These are phyloP conservation scores for Neotragus pygmaeus DNA, from an alignment of 2,113 vertebrate genomes.

Conservation along the genomic window DNA sequence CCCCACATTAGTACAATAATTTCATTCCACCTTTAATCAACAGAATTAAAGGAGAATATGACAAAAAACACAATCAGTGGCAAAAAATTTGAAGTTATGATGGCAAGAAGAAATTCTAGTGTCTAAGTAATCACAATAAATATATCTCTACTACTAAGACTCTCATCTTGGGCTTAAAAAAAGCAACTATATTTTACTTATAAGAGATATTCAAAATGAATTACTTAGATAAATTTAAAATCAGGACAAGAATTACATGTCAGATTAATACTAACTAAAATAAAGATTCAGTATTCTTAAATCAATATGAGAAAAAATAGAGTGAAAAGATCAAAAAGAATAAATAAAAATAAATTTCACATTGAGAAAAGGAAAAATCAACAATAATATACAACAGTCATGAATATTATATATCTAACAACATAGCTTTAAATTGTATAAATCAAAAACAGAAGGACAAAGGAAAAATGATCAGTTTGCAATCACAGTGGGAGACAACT, in stretches of 20 bases:
- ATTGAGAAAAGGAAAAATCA: neutral
- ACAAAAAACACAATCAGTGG: neutral
- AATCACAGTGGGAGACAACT: neutral
- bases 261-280: slow-evolving; percentile 18
- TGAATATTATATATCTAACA: slow-evolving; percentile 1
- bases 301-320: neutral
- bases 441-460: slow-evolving; percentile 22
- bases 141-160: neutral
- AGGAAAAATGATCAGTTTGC: neutral
- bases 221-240: neutral
- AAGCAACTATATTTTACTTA: neutral
- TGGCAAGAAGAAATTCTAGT: neutral
- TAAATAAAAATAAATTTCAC: neutral
- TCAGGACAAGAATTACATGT: neutral
- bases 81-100: neutral
- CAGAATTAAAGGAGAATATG: neutral
- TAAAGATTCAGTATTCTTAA: neutral
- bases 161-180: neutral
- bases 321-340: neutral
- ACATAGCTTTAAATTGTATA: neutral
- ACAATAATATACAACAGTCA: neutral
- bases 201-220: neutral
- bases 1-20: neutral
- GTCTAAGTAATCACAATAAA: neutral
- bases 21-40: neutral